Conservation (phyloP, 2,888 invertebrate genomes). For the Neelides folsomi region DNA sequence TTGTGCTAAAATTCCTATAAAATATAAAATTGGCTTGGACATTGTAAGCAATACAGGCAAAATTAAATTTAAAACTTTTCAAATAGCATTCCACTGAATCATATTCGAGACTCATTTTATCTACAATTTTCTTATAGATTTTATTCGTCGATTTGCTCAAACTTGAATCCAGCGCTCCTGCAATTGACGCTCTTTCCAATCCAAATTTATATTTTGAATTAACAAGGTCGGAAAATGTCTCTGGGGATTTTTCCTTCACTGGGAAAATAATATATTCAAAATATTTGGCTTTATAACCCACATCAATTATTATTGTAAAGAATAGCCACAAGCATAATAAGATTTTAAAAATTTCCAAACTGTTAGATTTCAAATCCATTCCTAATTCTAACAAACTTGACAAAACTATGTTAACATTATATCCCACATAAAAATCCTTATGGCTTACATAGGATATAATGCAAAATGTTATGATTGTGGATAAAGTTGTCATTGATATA, state of each 20-base stretch:
- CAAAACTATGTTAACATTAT: too few relatives aligned
- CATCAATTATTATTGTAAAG: slow-evolving; percentile 5
- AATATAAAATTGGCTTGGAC: slow-evolving; percentile 11
- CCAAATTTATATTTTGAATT: slow-evolving; percentile 12
- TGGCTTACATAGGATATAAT: too few relatives aligned
- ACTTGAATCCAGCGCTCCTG: slow-evolving; percentile 11
- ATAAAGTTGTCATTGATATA: too few relatives aligned
- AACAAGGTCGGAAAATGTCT: slow-evolving; percentile 8
- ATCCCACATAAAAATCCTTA: too few relatives aligned
- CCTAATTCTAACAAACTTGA: too few relatives aligned
- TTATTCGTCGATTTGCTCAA: slow-evolving; percentile 10
- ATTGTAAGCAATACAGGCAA: slow-evolving; percentile 14
- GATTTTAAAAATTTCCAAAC: too few relatives aligned
- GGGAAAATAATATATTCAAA: slow-evolving; percentile 13
- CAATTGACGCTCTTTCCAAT: slow-evolving; percentile 7
- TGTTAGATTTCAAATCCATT: too few relatives aligned
- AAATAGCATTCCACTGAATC: slow-evolving; percentile 12
- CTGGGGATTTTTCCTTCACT: slow-evolving; percentile 6
- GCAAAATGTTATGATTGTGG: too few relatives aligned
- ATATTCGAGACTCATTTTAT: slow-evolving; percentile 3
- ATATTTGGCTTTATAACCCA: slow-evolving; percentile 8
- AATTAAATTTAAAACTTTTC: slow-evolving; percentile 2
- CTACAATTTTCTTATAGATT: slow-evolving; percentile 7
- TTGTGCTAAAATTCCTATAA: slow-evolving; percentile 9
- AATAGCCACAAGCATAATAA: slow-evolving; percentile 6